Conservation (phyloP, 2,113 vertebrate genomes). For the Myanophis thanlyinensis region DNA sequence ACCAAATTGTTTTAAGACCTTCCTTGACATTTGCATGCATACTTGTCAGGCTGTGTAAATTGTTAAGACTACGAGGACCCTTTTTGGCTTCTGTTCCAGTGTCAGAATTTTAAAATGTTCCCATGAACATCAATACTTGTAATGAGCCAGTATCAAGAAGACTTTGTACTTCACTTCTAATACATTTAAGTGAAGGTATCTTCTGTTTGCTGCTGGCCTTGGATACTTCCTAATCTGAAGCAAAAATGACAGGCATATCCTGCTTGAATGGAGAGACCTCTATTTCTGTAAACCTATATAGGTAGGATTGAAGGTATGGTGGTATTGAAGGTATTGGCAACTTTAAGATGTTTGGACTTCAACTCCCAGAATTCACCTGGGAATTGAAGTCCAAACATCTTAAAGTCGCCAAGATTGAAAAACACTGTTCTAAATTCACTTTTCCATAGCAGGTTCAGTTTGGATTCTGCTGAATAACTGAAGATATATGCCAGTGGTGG, state of each 20-base stretch:
- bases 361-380: too few species aligned
- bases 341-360: too few species aligned
- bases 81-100: background rate
- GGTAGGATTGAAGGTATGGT: background rate
- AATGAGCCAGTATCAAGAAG: background rate
- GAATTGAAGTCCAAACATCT: too few species aligned
- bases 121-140: background rate
- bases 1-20: rapidly evolving
- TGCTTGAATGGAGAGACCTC: background rate
- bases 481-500: background rate
- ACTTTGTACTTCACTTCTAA: background rate
- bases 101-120: background rate
- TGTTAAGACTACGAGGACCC: background rate
- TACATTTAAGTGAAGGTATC: background rate
- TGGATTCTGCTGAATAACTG: background rate
- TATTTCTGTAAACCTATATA: background rate
- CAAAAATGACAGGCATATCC: background rate
- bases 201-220: background rate
- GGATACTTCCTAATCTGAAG: background rate
- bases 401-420: too few species aligned
- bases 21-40: background rate
- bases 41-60: background rate
- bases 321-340: too few species aligned
- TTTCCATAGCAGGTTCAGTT: background rate
- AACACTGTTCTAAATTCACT: background rate